Conservation (phyloP, 1,140 invertebrate species). For the Aradophagus sp. region DNA sequence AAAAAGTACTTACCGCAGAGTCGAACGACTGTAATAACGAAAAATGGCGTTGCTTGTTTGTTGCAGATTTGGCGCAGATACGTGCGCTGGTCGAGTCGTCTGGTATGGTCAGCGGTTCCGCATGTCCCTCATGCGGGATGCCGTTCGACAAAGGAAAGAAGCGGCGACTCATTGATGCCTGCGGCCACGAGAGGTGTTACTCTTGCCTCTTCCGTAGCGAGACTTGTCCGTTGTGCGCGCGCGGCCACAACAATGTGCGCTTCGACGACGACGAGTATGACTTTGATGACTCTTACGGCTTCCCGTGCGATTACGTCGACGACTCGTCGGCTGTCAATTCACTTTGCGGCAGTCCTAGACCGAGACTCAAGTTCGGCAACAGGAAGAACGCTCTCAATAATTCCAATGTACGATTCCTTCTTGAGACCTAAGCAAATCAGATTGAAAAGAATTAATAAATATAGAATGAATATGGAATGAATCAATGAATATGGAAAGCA, state of each 20-base stretch:
- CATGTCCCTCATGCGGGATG: slow-evolving; percentile 89
- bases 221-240: slow-evolving; percentile 87
- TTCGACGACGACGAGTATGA: slow-evolving; percentile 58
- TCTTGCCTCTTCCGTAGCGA: slow-evolving; percentile 94
- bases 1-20: too few relatives aligned
- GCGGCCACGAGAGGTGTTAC: slow-evolving; percentile 95
- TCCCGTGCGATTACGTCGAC: slow-evolving; percentile 68
- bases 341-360: slow-evolving; percentile 70
- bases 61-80: slow-evolving; percentile 84
- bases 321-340: slow-evolving; percentile 70
- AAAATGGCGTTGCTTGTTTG: too few relatives aligned
- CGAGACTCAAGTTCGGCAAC: slow-evolving; percentile 47
- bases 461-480: too few relatives aligned
- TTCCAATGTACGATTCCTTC: background rate
- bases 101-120: slow-evolving; percentile 78
- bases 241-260: slow-evolving; percentile 65
- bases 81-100: slow-evolving; percentile 79
- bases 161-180: slow-evolving; percentile 92
- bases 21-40: too few relatives aligned
- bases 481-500: background rate
- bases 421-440: background rate
- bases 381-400: slow-evolving; percentile 18
- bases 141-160: slow-evolving; percentile 97
- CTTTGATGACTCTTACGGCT: slow-evolving; percentile 48
- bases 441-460: background rate